These are phyloP conservation scores for Pristionchus arcanus DNA, from an alignment of 2,888 invertebrate species.

Conservation along the genomic window DNA sequence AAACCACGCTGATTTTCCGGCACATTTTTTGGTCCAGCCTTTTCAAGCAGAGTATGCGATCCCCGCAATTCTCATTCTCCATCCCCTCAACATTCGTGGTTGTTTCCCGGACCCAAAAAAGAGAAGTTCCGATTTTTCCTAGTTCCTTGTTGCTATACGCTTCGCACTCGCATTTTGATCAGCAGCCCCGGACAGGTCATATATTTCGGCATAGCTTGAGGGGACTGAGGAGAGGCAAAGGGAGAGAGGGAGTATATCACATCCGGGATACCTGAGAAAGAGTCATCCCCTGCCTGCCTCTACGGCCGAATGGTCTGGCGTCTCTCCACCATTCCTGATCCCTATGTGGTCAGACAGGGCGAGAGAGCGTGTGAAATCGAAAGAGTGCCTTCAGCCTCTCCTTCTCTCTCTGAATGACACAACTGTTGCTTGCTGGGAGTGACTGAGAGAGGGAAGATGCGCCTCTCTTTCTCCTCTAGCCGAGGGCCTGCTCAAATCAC, in stretches of 20 bases:
- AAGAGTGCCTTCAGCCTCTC: neutral
- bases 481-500: conserved; percentile 19
- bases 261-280: conserved; percentile 44
- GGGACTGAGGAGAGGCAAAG: neutral
- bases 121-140: too few relatives aligned
- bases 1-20: too few relatives aligned
- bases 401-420: neutral
- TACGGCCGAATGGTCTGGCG: neutral
- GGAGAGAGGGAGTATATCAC: conserved; percentile 39
- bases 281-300: conserved; percentile 19
- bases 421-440: conserved; percentile 39
- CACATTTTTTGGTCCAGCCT: too few relatives aligned
- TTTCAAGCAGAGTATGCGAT: too few relatives aligned
- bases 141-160: neutral
- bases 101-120: too few relatives aligned
- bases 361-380: neutral
- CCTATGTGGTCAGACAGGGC: neutral
- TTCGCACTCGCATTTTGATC: neutral
- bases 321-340: neutral
- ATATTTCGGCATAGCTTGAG: neutral
- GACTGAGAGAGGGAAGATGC: neutral
- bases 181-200: neutral
- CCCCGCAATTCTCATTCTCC: too few relatives aligned
- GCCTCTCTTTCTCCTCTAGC: neutral
- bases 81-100: too few relatives aligned